Percentiles rank a stretch among this genome's conserved stretches.
These are phyloP conservation scores for Benthosema pterotum DNA, from an alignment of 2,797 vertebrate species.

Conservation along the genomic window DNA sequence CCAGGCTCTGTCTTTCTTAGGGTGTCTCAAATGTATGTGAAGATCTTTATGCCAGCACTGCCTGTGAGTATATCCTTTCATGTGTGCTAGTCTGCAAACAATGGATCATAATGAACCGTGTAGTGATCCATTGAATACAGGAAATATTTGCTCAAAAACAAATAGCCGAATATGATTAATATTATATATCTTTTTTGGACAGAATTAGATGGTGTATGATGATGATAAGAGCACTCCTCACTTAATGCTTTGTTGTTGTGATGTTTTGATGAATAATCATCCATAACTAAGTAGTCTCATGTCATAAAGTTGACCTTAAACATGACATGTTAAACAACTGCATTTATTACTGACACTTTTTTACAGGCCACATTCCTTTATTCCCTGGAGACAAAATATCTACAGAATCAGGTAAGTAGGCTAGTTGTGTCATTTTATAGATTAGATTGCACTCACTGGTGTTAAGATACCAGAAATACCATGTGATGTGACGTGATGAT, in stretches of 20 bases:
- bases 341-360: not conserved
- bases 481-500: too few species aligned
- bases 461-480: not conserved
- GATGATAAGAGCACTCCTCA: too few species aligned
- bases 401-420: constrained; percentile 76
- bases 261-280: too few species aligned
- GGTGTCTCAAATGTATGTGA: constrained; percentile 89
- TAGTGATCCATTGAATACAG: too few species aligned
- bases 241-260: too few species aligned
- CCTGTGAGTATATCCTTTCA: constrained; percentile 83
- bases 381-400: constrained; percentile 64
- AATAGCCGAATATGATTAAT: too few species aligned
- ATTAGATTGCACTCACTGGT: not conserved
- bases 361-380: constrained; percentile 75
- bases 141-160: too few species aligned
- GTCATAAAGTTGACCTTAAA: not conserved
- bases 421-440: not conserved
- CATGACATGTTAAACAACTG: not conserved
- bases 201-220: too few species aligned
- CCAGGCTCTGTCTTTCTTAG: constrained; percentile 62
- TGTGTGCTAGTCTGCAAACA: not conserved
- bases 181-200: too few species aligned
- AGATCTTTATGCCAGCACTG: constrained; percentile 90
- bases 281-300: too few species aligned
- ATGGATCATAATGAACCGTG: not conserved